Percentiles rank a stretch among this genome's conserved stretches.
Evolutionary conservation across 23 tunicate species (phyloP).

Genomic region (Diplosoma virens): DNA sequence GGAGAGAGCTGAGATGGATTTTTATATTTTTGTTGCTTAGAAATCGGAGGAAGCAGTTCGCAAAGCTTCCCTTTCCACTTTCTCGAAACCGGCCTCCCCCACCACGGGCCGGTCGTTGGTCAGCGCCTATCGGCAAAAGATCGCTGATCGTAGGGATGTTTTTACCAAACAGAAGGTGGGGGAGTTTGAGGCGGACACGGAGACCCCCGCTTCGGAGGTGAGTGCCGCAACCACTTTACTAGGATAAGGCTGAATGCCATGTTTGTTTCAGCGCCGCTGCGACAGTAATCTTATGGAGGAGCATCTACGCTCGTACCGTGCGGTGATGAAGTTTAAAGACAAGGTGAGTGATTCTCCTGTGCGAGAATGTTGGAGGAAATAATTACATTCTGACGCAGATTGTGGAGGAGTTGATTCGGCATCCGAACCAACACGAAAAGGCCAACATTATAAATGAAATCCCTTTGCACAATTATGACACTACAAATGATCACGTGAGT

Average conservation of each 20-base stretch:
- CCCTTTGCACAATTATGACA: constrained; percentile 22
- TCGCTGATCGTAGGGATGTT: constrained; percentile 41
- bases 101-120: constrained; percentile 49
- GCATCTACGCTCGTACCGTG: constrained; percentile 37
- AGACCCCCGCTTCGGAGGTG: neutral
- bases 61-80: constrained; percentile 16
- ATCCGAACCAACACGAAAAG: constrained; percentile 6
- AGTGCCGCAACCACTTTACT: neutral
- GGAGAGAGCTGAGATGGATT: too few relatives aligned
- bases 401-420: constrained; percentile 25
- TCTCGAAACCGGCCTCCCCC: constrained; percentile 31
- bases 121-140: constrained; percentile 52
- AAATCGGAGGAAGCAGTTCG: too few relatives aligned
- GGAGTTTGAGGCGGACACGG: neutral
- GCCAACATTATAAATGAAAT: constrained; percentile 40
- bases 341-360: constrained; percentile 26
- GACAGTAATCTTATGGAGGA: constrained; percentile 46
- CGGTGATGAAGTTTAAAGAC: constrained; percentile 58
- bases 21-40: too few relatives aligned
- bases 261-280: constrained; percentile 10
- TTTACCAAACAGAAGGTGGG: constrained; percentile 10
- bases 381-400: constrained; percentile 10
- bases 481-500: constrained; percentile 48
- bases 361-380: neutral
- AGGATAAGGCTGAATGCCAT: neutral